Base-by-base conservation (phyloP, 2,888 invertebrate species). In the Trichopoda pennipes region DNA sequence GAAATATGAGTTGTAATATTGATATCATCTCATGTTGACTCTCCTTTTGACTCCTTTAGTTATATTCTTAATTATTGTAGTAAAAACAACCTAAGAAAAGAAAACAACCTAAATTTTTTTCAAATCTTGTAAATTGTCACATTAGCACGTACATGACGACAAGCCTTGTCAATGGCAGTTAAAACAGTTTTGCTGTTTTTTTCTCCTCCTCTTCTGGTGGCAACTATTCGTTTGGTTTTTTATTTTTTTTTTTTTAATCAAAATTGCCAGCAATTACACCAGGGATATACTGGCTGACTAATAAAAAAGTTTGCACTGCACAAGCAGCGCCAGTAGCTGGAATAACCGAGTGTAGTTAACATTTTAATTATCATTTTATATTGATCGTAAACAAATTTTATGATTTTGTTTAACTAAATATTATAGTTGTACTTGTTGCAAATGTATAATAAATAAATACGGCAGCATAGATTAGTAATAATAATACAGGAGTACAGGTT, bases 121-220 rank as follows among this genome's bases (percentile, higher is more conserved):
- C 32, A 72, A 82, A 63, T 82, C 75, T 76, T 76, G 70, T 55
- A 76, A 76, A 72, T 75, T 76, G 75, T 79, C 79, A 72, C 79
- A 79, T 72, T 76, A 82, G 79, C 82, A 82, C 72, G 82, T 79
- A 68, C 72, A 68, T 53, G 79, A 47, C 56, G 75, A 76, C 75
- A 82, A 23, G 61, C 38, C 55, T 49, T 80, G 61, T 80, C 79
- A 61, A 28, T 47, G 35, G 61, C 60, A 47, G 66, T 73, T 73
- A 55, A n/a, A 60, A 68, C 21, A 61, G 42, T 68, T 61, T 38
- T 32, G 42, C 61, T 68, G 35, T 42, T 1, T 58, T 68, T 28
- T n/a, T 42, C 16, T 38, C 53, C 10, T 28, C 8, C n/a, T 66
- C 10, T 28, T 28, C n/a, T 28, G 4, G 12, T 14, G 16, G 2